phyloP scores from a whole-genome alignment of 2,113 vertebrate species.

The Neopipo cinnamomea region DNA sequence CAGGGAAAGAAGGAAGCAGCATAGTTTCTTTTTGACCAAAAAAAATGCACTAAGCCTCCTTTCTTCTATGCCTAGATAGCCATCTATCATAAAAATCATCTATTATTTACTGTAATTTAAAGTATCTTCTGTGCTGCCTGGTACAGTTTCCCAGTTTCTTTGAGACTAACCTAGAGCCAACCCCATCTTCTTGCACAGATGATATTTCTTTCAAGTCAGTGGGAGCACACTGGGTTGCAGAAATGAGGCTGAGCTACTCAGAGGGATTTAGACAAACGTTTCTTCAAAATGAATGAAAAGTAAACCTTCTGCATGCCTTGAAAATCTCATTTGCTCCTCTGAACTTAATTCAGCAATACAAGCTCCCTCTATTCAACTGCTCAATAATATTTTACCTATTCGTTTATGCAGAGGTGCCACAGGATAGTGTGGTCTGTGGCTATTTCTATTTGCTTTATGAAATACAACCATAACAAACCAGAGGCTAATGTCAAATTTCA shows the following conservation, averaged over 20 bases:
- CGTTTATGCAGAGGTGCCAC: background rate
- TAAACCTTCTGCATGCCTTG: background rate
- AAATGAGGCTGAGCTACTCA: slow-evolving; percentile 12
- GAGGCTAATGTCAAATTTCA: background rate
- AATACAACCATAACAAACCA: background rate
- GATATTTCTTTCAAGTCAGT: slow-evolving; percentile 42
- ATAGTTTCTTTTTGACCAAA: background rate
- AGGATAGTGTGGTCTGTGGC: background rate
- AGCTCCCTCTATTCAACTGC: background rate
- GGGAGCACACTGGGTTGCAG: background rate
- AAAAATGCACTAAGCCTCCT: background rate
- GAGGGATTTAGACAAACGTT: slow-evolving; percentile 23
- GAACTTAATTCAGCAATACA: slow-evolving; percentile 21
- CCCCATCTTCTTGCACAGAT: background rate
- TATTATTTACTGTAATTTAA: slow-evolving; percentile 43
- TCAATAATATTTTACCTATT: background rate
- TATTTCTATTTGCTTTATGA: background rate
- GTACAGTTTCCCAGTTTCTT: background rate
- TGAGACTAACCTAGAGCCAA: slow-evolving; percentile 12
- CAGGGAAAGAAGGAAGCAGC: rapidly evolving
- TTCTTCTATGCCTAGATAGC: background rate
- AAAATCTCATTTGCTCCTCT: slow-evolving; percentile 38
- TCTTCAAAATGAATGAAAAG: slow-evolving; percentile 27
- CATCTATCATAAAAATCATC: background rate
- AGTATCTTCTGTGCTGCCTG: background rate